Evolutionary conservation across 2,888 invertebrate species (phyloP), one percentile per base, ranked within the genome.

Genomic region (Bellardia pandia): DNA sequence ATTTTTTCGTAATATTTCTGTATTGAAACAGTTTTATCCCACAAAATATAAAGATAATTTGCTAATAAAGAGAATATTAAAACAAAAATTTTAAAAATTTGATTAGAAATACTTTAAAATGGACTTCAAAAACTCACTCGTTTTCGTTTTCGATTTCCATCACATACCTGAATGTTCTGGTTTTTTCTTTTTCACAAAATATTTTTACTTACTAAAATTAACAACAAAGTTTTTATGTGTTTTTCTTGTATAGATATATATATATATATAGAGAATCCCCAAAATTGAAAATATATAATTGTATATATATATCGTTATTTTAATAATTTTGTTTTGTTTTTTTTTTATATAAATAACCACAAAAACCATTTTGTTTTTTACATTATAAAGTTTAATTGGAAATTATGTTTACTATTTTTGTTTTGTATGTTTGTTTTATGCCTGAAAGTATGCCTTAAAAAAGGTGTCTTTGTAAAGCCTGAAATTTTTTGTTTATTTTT

Each of bases 391-490:
- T 23, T 51, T n/a, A 66, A 45, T 14, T 37, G 8, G 37, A 51
- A 53, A 23, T 40, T 62, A 7, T 13, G 13, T 51, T 13, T 62
- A n/a, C 7, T 53, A 51, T 64, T 53, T 16, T 11, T 14, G 45
- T 78, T 60, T 66, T 16, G 3, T 80, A 37, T 77, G 23, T 76
- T 78, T 74, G n/a, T 72, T 75, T 23, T 62, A 71, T 86, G 86
- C 84, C 86, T 86, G 84, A 86, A 86, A 79, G 84, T 84, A 84
- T 86, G 86, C 86, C 79, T 86, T 84, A 64, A 77, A 87, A 87
- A 87, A 85, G 81, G 85, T 87, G 74, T 85, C 81, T 81, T 80
- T 80, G 74, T 86, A 81, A 87, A 85, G 87, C 87, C 87, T 85
- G 85, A 87, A 87, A 87, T 81, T 85, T 78, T 85, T 45, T 79